Percentiles rank a stretch among this genome's conserved stretches.
Conservation (phyloP, 2,888 invertebrate genomes). For the Suillia variegata region DNA sequence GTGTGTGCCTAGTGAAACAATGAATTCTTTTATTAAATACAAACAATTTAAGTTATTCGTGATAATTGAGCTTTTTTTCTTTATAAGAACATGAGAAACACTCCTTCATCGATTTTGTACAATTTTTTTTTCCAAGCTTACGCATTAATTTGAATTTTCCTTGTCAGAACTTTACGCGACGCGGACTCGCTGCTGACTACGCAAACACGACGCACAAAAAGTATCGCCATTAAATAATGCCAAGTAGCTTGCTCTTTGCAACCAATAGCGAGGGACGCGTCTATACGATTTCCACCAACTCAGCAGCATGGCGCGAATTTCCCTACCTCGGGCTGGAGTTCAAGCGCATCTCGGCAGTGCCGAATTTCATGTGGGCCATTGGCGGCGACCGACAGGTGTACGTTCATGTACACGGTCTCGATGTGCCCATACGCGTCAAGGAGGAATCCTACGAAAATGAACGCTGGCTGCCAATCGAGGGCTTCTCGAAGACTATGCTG, state of each 20-base stretch:
- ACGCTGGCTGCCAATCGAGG: constrained; percentile 89
- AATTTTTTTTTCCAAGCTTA: no score
- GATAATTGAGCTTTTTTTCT: no score
- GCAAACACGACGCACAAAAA: no score
- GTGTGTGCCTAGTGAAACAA: no score
- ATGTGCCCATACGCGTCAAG: constrained; percentile 87
- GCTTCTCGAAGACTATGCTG: constrained; percentile 80
- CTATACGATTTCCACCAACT: constrained; percentile 80
- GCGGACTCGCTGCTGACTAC: no score
- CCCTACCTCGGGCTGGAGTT: constrained; percentile 85
- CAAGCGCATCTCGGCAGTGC: constrained; percentile 84
- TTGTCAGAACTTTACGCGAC: no score
- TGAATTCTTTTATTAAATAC: no score
- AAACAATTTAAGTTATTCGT: no score
- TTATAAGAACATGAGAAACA: no score
- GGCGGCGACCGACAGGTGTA: constrained; percentile 93
- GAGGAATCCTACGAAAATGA: constrained; percentile 94
- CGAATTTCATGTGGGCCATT: constrained; percentile 89
- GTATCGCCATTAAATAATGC: no score
- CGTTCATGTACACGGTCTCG: constrained; percentile 86
- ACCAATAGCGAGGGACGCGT: constrained; percentile 89
- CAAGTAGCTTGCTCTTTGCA: constrained; percentile 78
- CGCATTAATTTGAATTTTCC: no score
- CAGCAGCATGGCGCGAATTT: constrained; percentile 84
- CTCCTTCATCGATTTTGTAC: no score